phyloP scores from a whole-genome alignment of 2,113 vertebrate species.

The Dicerorhinus sumatrensis region DNA sequence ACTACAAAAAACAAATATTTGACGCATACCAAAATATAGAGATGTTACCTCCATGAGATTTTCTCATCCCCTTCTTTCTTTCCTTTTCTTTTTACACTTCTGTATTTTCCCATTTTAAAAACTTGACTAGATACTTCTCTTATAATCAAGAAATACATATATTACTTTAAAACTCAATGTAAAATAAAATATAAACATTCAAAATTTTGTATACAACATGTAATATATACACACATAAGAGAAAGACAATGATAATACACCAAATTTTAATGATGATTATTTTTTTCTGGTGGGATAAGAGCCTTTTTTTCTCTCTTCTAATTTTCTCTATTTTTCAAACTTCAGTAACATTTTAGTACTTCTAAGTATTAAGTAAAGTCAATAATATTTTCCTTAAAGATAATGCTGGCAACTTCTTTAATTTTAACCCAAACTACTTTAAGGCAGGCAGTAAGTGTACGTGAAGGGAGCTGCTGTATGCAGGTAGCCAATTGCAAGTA shows the following conservation, averaged over 20 bases:
- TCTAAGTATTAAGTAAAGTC: slow-evolving; percentile 8
- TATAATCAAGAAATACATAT: neutral
- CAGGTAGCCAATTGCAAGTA: neutral
- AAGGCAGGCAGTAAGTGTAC: neutral
- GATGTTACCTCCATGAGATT: neutral
- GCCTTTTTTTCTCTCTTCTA: neutral
- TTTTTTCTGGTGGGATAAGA: neutral
- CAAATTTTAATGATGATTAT: neutral
- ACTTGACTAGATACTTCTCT: neutral
- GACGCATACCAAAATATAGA: slow-evolving; percentile 49
- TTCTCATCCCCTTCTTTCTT: neutral
- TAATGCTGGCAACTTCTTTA: neutral
- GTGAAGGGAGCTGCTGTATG: neutral
- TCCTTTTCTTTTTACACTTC: neutral
- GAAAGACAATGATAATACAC: neutral
- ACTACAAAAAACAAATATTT: slow-evolving; percentile 61
- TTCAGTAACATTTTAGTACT: neutral
- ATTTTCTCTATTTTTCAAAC: slow-evolving; percentile 44
- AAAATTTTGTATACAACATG: neutral
- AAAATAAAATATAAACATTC: slow-evolving; percentile 13
- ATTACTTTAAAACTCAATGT: neutral
- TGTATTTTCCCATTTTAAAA: slow-evolving; percentile 26
- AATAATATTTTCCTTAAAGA: neutral
- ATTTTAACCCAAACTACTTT: slow-evolving; percentile 15
- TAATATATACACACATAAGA: neutral